Base-by-base conservation (phyloP, 2,888 invertebrate species). In the Dicranocentrus wangi region DNA sequence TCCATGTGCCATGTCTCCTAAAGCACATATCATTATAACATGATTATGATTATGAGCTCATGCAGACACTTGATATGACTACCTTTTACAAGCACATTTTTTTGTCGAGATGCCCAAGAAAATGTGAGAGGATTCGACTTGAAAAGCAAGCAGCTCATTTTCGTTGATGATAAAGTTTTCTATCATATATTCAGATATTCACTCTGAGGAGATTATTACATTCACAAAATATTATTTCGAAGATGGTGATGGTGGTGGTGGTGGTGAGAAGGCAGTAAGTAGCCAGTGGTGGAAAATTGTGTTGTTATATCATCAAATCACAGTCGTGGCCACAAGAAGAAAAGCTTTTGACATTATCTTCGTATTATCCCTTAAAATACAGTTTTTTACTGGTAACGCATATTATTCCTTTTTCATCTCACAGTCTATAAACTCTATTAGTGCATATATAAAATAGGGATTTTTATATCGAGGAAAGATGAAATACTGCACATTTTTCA, bases 401-500 rank as follows among this genome's bases (percentile, higher is more conserved):
- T n/a, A n/a, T n/a, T n/a, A n/a, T n/a, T n/a, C n/a, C n/a, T n/a
- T n/a, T 47, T n/a, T 47, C n/a, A n/a, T 47, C 13, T 15, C 43
- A 7, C 32, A 61, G 8, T 61, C 32, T 28, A 17, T 10, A 55
- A 25, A 13, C 55, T 55, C 55, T 25, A 21, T 55, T 55, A 51
- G 51, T 3, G n/a, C 51, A 51, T 51, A 58, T n/a, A 23, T 23
- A 19, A 58, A 5, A 58, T 10, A 65, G 39, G 39, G 28, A 17
- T 28, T n/a, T 61, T 28, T 17, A 61, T 1, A 28, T 5, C 1
- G n/a, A 55, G 55, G 23, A 25, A 15, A 55, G 25, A 55, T 65
- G 43, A 65, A 65, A 65, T 65, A 65, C 65, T 43, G 65, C 65
- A 43, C 65, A 65, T 65, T 65, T 65, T 65, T 65, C 65, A 65